A percentile compares a stretch with the other conserved stretches of the same genome.
These are phyloP conservation scores for Atta texana DNA, from an alignment of 1,140 invertebrate genomes.

Conservation along the genomic window DNA sequence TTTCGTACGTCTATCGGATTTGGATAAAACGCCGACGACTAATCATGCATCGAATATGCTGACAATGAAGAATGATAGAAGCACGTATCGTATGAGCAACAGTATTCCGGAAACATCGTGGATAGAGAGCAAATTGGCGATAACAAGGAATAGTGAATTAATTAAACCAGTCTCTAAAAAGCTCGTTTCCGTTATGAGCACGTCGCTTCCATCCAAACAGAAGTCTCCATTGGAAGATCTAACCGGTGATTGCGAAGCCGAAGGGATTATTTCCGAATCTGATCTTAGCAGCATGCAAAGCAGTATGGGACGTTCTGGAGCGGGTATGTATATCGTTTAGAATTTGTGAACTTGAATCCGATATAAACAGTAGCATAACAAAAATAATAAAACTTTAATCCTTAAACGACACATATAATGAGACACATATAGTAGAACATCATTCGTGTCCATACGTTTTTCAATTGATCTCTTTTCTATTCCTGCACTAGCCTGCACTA, in stretches of 20 bases:
- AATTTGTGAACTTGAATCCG: slow-evolving; percentile 1
- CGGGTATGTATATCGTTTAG: slow-evolving; percentile 77
- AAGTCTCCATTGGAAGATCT: slow-evolving; percentile 82
- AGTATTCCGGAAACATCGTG: slow-evolving; percentile 89
- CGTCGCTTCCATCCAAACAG: slow-evolving; percentile 82
- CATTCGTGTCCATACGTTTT: no score
- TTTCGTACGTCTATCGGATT: slow-evolving; percentile 88
- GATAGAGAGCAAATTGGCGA: slow-evolving; percentile 88
- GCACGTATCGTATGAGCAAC: slow-evolving; percentile 83
- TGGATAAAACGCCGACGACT: slow-evolving; percentile 85
- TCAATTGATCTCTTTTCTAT: no score
- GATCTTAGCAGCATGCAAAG: slow-evolving; percentile 87
- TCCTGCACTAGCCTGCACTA: no score
- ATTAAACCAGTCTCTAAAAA: slow-evolving; percentile 78
- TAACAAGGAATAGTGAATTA: slow-evolving; percentile 86
- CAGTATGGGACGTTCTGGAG: slow-evolving; percentile 86
- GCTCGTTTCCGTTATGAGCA: slow-evolving; percentile 81
- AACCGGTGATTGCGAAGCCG: slow-evolving; percentile 79
- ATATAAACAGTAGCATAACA: not conserved
- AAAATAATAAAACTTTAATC: not conserved
- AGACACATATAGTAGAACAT: no score
- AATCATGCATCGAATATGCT: slow-evolving; percentile 60
- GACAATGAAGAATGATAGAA: slow-evolving; percentile 74
- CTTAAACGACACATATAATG: no score
- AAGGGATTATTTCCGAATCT: slow-evolving; percentile 84